These are phyloP conservation scores for Pipistrellus pygmaeus DNA, from an alignment of 2,797 vertebrate species.

Conservation along the genomic window DNA sequence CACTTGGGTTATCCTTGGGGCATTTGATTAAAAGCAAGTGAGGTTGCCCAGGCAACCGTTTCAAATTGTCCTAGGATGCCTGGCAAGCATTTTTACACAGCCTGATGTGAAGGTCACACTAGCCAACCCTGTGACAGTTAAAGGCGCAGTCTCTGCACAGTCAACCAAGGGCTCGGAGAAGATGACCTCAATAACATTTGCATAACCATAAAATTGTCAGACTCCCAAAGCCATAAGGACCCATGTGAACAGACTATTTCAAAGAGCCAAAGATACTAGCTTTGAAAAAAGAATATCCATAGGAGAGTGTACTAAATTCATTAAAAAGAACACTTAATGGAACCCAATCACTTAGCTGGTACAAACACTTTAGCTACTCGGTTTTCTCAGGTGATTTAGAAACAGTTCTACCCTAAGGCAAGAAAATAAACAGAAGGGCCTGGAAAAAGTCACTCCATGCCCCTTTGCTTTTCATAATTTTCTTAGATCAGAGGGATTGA, in stretches of 20 bases:
- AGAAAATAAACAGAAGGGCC: conserved; percentile 32
- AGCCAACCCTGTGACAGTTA: conserved; percentile 53
- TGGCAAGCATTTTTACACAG: conserved; percentile 76
- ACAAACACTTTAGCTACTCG: background rate
- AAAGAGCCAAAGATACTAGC: conserved; percentile 50
- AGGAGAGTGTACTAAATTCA: conserved; percentile 59
- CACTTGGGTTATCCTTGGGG: conserved; percentile 77
- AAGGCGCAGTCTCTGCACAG: conserved; percentile 65
- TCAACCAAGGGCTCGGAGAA: conserved; percentile 47
- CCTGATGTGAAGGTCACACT: conserved; percentile 82
- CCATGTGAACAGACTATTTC: background rate
- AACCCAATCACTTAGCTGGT: conserved; percentile 34
- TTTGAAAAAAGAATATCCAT: conserved; percentile 59
- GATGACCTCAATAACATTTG: conserved; percentile 58
- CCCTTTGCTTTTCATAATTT: conserved; percentile 53
- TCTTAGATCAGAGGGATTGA: conserved; percentile 25
- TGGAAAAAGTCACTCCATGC: background rate
- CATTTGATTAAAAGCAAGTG: conserved; percentile 78
- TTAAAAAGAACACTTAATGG: conserved; percentile 51
- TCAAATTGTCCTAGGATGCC: conserved; percentile 83
- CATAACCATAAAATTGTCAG: conserved; percentile 74
- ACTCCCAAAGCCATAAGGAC: conserved; percentile 67
- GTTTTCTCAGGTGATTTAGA: conserved; percentile 58
- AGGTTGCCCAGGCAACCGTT: conserved; percentile 85
- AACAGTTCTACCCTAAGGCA: background rate